Conservation (phyloP, 2,888 invertebrate genomes). For the Oxystoma pomonae region DNA sequence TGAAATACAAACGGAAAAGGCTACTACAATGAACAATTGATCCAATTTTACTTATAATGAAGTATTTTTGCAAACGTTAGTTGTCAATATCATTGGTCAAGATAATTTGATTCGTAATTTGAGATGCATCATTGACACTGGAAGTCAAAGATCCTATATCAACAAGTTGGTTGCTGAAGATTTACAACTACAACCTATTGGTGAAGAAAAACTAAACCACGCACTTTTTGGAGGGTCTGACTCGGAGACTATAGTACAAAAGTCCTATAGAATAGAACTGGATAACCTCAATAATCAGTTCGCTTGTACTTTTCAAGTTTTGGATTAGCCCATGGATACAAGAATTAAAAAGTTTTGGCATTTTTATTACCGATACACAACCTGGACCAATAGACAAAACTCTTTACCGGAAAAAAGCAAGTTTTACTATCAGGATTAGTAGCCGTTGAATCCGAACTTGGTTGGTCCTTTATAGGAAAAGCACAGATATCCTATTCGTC, state of each 20-base stretch:
- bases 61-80: conserved; percentile 1
- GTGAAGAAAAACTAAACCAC: background rate
- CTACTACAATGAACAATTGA: background rate
- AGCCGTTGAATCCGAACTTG: background rate
- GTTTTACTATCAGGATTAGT: background rate
- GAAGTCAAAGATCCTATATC: background rate
- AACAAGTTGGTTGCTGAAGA: background rate
- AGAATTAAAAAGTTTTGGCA: background rate
- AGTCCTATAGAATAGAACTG: background rate
- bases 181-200: background rate
- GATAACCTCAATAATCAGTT: background rate
- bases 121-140: background rate
- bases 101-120: background rate
- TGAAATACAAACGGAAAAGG: background rate
- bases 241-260: background rate
- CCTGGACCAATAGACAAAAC: background rate
- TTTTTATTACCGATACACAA: background rate
- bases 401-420: background rate
- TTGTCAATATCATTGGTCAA: background rate
- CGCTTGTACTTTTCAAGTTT: background rate
- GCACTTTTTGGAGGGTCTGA: background rate
- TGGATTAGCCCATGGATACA: background rate
- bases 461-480: background rate
- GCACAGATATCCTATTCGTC: background rate
- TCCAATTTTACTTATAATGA: conserved; percentile 1